Evolutionary conservation across 2,113 vertebrate genomes (phyloP).

Genomic region (Chamaetylas fuelleborni): DNA sequence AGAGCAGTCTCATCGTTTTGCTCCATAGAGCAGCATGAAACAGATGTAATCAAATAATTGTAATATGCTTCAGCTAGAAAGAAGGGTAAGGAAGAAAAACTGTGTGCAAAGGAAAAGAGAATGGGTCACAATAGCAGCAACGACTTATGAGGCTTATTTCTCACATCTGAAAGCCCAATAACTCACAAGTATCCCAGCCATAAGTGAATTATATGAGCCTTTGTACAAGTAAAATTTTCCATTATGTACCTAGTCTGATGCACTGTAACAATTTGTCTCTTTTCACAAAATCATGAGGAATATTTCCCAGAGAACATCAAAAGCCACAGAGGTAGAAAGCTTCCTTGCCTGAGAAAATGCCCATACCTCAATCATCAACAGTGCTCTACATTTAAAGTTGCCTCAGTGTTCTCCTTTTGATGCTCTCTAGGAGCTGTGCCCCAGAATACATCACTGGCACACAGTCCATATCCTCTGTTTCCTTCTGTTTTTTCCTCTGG

Average conservation of each 20-base stretch:
- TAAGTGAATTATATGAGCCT: constrained; percentile 23
- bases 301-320: background rate
- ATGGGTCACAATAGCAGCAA: constrained; percentile 12
- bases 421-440: background rate
- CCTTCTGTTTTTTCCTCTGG: background rate
- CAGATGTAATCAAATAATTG: constrained; percentile 26
- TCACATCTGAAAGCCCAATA: constrained; percentile 30
- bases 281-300: background rate
- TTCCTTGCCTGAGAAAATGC: background rate
- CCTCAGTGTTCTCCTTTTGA: background rate
- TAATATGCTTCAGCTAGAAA: background rate
- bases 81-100: background rate
- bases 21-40: background rate
- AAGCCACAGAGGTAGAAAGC: background rate
- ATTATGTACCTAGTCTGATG: background rate
- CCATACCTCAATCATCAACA: background rate
- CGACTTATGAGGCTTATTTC: constrained; percentile 39
- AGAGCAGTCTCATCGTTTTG: background rate
- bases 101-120: background rate
- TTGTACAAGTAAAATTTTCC: constrained; percentile 13
- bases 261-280: constrained; percentile 5
- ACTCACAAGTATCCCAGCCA: background rate
- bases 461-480: background rate
- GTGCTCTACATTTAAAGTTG: background rate
- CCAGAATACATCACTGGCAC: background rate